Base-by-base conservation (phyloP, 2,888 invertebrate species). In the Sinodicranocentrus sp. region DNA sequence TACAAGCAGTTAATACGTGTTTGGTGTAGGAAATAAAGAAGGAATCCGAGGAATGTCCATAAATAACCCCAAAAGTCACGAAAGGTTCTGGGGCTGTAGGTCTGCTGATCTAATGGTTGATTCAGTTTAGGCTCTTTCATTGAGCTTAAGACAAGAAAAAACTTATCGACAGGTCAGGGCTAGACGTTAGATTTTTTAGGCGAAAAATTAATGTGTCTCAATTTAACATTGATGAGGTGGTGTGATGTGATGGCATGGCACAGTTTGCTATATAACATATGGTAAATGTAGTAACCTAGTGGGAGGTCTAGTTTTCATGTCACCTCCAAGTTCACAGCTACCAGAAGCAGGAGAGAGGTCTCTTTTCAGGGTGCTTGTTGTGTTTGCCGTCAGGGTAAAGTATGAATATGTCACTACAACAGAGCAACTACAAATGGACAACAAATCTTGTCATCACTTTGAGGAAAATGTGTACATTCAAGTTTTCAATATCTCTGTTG, bases 1-100 rank as follows among this genome's bases (percentile, higher is more conserved):
- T 78, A 78, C 78, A 78, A 13, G 70, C 44, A 28, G 44, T 78
- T 70, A 78, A 70, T 70, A 70, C 70, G 48, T 78, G 78, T 78
- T 70, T 61, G 61, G 70, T 48, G 68, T 54, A 52, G 25, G 39
- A 21, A 23, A 5, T 5, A 17, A 57, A 21, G 17, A 59, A 78
- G 17, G 78, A 79, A 79, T 79, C 15, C 25, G 19, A 19, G 79
- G 79, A 79, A 79, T 79, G 48, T 33, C 19, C 79, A 72, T 79
- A 79, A 79, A 79, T 79, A 57, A 78, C 52, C n/a, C n/a, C n/a
- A n/a, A n/a, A n/a, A n/a, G n/a, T n/a, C n/a, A n/a, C n/a, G n/a
- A n/a, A n/a, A n/a, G n/a, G n/a, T n/a, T n/a, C n/a, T n/a, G n/a
- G n/a, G n/a, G n/a, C n/a, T n/a, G n/a, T n/a, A n/a, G n/a, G n/a